Conservation (phyloP, 37 sponge, comb jelly and placozoan genomes). For the Hormiphora californensis region DNA sequence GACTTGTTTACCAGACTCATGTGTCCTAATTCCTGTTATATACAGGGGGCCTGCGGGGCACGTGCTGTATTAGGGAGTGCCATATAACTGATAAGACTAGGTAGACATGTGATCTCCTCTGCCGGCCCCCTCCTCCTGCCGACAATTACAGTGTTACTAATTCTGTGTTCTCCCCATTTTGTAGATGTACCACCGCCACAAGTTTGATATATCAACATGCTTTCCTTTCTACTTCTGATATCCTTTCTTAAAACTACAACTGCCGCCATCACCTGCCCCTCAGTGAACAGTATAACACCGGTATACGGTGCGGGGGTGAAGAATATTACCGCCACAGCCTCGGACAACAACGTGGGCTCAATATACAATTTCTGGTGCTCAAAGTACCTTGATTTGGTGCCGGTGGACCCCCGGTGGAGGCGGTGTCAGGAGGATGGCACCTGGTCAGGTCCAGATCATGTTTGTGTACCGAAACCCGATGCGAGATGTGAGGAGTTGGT, state of each 20-base stretch:
- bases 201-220: too few species aligned
- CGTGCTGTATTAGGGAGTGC: too few species aligned
- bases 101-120: neutral
- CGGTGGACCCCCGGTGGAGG: neutral
- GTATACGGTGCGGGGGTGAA: conserved; percentile 3
- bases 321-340: neutral
- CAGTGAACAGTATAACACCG: neutral
- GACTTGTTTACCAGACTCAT: too few species aligned
- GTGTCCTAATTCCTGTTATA: too few species aligned
- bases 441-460: neutral
- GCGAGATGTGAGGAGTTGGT: neutral
- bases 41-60: too few species aligned
- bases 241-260: neutral
- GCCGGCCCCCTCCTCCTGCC: too few species aligned
- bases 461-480: neutral
- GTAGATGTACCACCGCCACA: too few species aligned
- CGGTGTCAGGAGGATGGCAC: neutral
- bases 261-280: neutral
- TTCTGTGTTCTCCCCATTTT: too few species aligned
- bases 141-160: too few species aligned
- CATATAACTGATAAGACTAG: neutral
- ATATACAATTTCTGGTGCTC: neutral
- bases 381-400: neutral
- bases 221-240: too few species aligned
- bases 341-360: neutral